Evolutionary conservation across 2,797 vertebrate genomes (phyloP).

Genomic region (Steatocranus sp.): DNA sequence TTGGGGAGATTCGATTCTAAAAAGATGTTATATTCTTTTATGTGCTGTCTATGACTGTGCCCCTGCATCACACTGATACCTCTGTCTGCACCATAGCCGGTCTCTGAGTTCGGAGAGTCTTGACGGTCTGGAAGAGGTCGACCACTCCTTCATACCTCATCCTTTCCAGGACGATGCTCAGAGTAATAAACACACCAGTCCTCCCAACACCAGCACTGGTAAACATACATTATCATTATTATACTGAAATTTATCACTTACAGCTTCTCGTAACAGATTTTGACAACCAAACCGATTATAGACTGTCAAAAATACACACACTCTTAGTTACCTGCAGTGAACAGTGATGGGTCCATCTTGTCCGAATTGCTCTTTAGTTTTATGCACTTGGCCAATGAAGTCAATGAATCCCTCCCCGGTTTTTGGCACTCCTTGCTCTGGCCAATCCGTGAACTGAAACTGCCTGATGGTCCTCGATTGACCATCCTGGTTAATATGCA

Average conservation of each 20-base stretch:
- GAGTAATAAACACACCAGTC: constrained; percentile 92
- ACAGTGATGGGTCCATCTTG: constrained; percentile 97
- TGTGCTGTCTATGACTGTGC: rapidly evolving
- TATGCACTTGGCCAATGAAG: constrained; percentile 98
- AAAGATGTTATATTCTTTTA: background rate
- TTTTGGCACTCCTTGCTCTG: constrained; percentile 97
- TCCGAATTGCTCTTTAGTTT: constrained; percentile 98
- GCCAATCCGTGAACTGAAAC: constrained; percentile 99
- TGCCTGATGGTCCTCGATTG: constrained; percentile 96
- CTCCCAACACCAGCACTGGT: constrained; percentile 92
- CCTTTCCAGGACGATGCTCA: constrained; percentile 94
- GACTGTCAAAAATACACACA: background rate
- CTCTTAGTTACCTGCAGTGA: constrained; percentile 87
- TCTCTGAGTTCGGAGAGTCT: constrained; percentile 91
- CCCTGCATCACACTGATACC: constrained; percentile 62
- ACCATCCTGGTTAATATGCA: constrained; percentile 79
- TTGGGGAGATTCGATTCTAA: background rate
- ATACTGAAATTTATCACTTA: rapidly evolving
- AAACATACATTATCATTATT: background rate
- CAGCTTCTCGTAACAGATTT: background rate
- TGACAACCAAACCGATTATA: background rate
- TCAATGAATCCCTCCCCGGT: constrained; percentile 95
- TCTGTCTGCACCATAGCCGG: constrained; percentile 98
- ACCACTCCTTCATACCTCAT: constrained; percentile 96
- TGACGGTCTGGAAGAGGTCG: constrained; percentile 97